Evolutionary conservation across 2,797 vertebrate genomes (phyloP).

Genomic region (Leptatherina wallacei): DNA sequence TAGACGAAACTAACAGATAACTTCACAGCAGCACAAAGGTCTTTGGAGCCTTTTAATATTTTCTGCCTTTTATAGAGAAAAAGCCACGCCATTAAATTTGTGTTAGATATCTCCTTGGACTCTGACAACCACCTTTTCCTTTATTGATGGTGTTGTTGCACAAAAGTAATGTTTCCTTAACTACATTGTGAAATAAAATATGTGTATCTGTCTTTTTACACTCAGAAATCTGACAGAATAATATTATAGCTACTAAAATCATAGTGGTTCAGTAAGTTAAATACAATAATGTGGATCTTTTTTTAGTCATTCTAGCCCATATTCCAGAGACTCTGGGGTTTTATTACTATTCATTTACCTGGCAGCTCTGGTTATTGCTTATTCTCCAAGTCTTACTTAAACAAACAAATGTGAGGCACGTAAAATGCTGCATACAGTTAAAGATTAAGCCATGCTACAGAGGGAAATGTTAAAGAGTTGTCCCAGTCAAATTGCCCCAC

Average conservation of each 20-base stretch:
- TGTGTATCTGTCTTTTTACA: neutral
- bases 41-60: neutral
- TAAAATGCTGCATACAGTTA: neutral
- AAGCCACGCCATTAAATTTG: slow-evolving; percentile 3
- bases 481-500: neutral
- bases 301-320: neutral
- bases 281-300: neutral
- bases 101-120: slow-evolving; percentile 22
- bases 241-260: neutral
- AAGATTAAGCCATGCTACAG: slow-evolving; percentile 8
- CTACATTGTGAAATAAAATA: neutral
- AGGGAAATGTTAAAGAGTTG: neutral
- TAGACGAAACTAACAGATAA: slow-evolving; percentile 21
- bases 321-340: neutral
- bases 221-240: neutral
- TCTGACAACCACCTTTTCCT: neutral
- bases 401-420: slow-evolving; percentile 11
- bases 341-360: neutral
- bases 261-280: neutral
- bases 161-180: neutral
- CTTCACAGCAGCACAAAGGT: slow-evolving; percentile 9
- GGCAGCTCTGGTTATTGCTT: slow-evolving; percentile 1
- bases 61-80: neutral
- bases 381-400: neutral
- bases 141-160: neutral